Percentiles rank a stretch among this genome's conserved stretches.
Conservation (phyloP, 2,113 vertebrate genomes). For the Dicaeum eximium region DNA sequence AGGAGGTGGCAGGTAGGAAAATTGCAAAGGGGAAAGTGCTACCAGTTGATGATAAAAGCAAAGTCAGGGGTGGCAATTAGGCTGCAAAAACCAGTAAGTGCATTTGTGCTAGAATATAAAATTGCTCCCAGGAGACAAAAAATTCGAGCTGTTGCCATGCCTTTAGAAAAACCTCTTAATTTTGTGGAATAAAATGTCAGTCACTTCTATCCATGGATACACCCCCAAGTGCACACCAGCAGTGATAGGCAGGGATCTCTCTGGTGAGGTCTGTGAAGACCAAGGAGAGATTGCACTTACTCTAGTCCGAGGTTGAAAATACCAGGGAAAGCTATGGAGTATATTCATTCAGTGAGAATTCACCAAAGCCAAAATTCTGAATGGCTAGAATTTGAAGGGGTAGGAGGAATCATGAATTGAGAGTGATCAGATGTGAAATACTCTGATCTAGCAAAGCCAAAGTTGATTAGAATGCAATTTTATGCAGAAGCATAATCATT, state of each 20-base stretch:
- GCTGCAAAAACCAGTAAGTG: background rate
- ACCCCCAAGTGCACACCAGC: background rate
- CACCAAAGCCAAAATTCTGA: background rate
- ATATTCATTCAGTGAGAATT: background rate
- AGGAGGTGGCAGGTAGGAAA: constrained; percentile 1
- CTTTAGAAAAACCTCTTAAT: background rate
- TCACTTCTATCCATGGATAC: background rate
- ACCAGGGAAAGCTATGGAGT: background rate
- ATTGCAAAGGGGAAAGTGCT: background rate
- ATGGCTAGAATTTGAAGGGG: background rate
- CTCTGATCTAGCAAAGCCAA: background rate
- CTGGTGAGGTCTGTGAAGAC: background rate
- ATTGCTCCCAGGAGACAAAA: background rate
- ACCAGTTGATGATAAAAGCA: background rate
- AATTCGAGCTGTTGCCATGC: background rate
- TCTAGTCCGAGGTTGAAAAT: background rate
- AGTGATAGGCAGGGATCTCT: background rate
- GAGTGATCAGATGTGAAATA: background rate
- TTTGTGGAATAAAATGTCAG: background rate
- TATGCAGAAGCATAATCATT: background rate
- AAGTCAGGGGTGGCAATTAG: background rate
- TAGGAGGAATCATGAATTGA: background rate
- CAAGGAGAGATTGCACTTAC: background rate
- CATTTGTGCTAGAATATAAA: background rate
- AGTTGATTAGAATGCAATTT: background rate